Evolutionary conservation across 2,797 vertebrate species (phyloP).

Genomic region (Fundulus diaphanus): DNA sequence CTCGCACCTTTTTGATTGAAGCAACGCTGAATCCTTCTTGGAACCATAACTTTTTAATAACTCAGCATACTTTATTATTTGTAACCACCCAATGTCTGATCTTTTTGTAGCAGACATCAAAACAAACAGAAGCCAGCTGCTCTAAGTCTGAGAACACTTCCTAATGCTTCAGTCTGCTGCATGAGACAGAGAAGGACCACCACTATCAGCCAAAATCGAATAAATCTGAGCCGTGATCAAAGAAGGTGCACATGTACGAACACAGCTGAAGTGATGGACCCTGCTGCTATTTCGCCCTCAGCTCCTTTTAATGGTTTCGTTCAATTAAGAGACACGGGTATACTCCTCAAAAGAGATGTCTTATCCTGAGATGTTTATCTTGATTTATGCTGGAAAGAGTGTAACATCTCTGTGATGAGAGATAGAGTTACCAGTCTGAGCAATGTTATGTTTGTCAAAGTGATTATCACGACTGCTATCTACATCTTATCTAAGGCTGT

Average conservation of each 20-base stretch:
- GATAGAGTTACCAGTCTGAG: slow-evolving; percentile 75
- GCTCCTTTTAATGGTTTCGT: slow-evolving; percentile 27
- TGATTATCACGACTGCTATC: slow-evolving; percentile 70
- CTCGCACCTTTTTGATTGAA: neutral
- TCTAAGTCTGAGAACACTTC: slow-evolving; percentile 67
- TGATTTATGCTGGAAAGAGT: slow-evolving; percentile 57
- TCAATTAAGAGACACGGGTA: slow-evolving; percentile 26
- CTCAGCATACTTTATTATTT: no score
- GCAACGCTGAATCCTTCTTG: neutral
- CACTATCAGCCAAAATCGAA: slow-evolving; percentile 58
- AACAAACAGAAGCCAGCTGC: neutral
- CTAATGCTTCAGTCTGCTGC: slow-evolving; percentile 32
- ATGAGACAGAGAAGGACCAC: slow-evolving; percentile 45
- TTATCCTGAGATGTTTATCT: slow-evolving; percentile 63
- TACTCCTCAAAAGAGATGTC: slow-evolving; percentile 50
- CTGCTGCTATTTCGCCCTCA: slow-evolving; percentile 51
- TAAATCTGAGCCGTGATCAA: slow-evolving; percentile 58
- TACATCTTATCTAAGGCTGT: slow-evolving; percentile 51
- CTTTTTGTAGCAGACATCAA: neutral
- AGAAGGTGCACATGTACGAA: slow-evolving; percentile 8
- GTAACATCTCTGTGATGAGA: slow-evolving; percentile 69
- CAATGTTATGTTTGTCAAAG: slow-evolving; percentile 58
- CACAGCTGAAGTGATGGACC: slow-evolving; percentile 3
- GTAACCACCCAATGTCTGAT: neutral
- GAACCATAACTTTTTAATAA: neutral